A percentile compares a stretch with the other conserved stretches of the same genome.
phyloP scores from a whole-genome alignment of 2,113 vertebrate species.

The Paramormyrops kingsleyae region DNA sequence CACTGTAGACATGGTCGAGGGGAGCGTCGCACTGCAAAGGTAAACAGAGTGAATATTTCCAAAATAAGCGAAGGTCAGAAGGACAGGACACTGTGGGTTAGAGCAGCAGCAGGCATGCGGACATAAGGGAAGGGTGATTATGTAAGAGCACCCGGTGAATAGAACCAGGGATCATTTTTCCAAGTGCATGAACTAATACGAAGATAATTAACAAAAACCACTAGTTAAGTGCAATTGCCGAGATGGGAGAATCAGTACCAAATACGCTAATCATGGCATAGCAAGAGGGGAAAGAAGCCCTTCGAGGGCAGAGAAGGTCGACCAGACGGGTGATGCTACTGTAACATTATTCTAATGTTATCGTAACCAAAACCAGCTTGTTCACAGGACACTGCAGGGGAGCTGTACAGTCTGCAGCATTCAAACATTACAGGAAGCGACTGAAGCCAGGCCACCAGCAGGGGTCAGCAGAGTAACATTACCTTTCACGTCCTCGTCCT shows the following conservation, averaged over 20 bases:
- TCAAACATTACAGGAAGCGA: slow-evolving; percentile 52
- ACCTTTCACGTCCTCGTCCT: slow-evolving; percentile 98
- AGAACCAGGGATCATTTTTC: background rate
- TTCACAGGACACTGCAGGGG: background rate
- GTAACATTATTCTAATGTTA: background rate
- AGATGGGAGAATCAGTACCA: background rate
- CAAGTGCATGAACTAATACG: background rate
- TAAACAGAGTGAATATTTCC: background rate
- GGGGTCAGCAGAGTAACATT: slow-evolving; percentile 31
- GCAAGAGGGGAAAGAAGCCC: background rate
- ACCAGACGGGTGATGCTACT: background rate
- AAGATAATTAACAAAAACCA: background rate
- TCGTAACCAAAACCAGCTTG: background rate
- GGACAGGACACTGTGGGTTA: background rate
- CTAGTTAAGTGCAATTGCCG: background rate
- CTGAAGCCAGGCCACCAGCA: background rate
- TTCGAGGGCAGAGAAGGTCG: background rate
- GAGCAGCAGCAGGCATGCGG: background rate
- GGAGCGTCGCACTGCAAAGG: background rate
- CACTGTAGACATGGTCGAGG: background rate
- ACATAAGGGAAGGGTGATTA: background rate
- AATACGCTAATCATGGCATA: background rate
- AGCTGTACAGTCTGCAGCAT: background rate
- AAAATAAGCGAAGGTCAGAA: background rate
- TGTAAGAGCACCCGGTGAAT: background rate